Evolutionary conservation across 2,888 invertebrate genomes (phyloP).

Genomic region (Napeogenes inachia): DNA sequence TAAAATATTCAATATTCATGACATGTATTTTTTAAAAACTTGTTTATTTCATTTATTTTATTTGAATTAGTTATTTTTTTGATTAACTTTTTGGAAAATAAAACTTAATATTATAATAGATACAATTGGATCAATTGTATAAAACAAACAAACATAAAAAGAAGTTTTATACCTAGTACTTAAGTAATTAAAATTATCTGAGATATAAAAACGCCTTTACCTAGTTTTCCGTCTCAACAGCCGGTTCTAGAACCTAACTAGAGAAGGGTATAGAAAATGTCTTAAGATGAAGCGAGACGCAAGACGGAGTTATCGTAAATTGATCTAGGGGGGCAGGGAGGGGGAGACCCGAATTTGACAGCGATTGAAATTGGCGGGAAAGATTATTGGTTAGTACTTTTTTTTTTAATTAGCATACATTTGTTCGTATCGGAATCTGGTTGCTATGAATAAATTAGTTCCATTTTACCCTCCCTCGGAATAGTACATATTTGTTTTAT

Average conservation of each 20-base stretch:
- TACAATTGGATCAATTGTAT: no score
- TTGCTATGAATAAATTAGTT: constrained; percentile 27
- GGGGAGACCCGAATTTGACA: constrained; percentile 68
- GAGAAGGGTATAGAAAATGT: constrained; percentile 65
- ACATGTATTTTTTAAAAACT: not conserved
- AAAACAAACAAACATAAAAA: constrained; percentile 1
- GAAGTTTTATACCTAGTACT: constrained; percentile 31
- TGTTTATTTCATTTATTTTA: no score
- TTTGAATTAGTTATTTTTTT: no score
- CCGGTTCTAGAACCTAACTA: constrained; percentile 69
- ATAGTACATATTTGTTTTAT: constrained; percentile 2
- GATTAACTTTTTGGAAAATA: no score
- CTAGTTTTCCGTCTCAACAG: constrained; percentile 48
- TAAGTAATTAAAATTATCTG: constrained; percentile 38
- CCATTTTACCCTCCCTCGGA: constrained; percentile 10
- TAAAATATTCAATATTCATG: no score
- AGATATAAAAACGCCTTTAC: constrained; percentile 38
- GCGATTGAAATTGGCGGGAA: constrained; percentile 77
- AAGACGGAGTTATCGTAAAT: constrained; percentile 75
- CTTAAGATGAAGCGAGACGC: constrained; percentile 75
- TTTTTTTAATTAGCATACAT: constrained; percentile 47
- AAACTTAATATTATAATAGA: no score
- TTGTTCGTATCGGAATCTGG: constrained; percentile 35
- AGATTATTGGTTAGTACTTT: constrained; percentile 64
- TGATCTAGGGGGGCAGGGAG: constrained; percentile 67